Evolutionary conservation across 1,140 invertebrate genomes (phyloP).

Genomic region (Solenopsis invicta): DNA sequence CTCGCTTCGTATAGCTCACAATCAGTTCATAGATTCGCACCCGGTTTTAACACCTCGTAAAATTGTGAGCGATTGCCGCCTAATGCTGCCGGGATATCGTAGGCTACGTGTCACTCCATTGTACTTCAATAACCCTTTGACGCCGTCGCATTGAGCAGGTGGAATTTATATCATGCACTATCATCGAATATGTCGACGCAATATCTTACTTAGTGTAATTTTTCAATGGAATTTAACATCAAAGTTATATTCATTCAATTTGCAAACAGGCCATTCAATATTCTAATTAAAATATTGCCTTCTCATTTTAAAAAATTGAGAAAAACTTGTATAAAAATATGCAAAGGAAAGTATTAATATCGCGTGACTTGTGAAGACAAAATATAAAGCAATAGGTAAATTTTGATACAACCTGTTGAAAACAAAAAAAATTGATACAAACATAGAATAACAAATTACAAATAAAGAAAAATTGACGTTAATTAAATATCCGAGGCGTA

Average conservation of each 20-base stretch:
- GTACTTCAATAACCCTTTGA: conserved; percentile 62
- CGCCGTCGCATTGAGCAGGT: conserved; percentile 41
- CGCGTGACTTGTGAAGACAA: too few relatives aligned
- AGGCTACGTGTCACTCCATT: conserved; percentile 66
- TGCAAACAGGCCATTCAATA: background rate
- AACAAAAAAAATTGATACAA: conserved; percentile 15
- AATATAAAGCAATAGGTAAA: background rate
- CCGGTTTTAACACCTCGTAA: conserved; percentile 78
- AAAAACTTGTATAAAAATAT: conserved; percentile 11
- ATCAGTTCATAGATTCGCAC: conserved; percentile 68
- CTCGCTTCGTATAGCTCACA: conserved; percentile 26
- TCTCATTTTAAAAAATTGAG: background rate
- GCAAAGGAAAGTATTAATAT: background rate
- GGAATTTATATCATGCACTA: conserved; percentile 46
- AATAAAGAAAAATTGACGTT: background rate
- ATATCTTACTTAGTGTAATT: conserved; percentile 28
- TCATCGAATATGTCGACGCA: background rate
- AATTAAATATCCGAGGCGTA: background rate
- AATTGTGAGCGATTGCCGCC: conserved; percentile 74
- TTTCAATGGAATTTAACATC: background rate
- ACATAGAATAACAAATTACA: background rate
- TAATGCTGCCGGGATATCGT: conserved; percentile 68
- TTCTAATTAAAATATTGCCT: background rate
- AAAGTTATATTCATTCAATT: background rate
- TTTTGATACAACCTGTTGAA: background rate